Conservation (phyloP, 2,888 invertebrate genomes). For the Oeneis ivallda region DNA sequence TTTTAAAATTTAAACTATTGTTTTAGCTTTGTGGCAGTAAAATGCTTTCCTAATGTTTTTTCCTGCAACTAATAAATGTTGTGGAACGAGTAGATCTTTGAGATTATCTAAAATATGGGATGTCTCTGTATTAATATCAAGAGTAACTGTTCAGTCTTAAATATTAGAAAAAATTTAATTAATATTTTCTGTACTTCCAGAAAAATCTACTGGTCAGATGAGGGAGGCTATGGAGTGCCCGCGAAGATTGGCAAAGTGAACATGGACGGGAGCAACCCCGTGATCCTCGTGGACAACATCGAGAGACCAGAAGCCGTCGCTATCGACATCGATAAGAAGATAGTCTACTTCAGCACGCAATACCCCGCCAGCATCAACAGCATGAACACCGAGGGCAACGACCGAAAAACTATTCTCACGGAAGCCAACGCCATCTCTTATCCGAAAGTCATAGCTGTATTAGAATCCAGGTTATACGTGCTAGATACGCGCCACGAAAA, state of each 20-base stretch:
- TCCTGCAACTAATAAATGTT: too few species aligned
- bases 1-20: too few species aligned
- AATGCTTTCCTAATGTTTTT: too few species aligned
- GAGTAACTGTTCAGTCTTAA: too few species aligned
- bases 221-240: conserved; percentile 94
- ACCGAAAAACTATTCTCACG: conserved; percentile 84
- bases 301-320: conserved; percentile 92
- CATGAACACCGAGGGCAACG: conserved; percentile 87
- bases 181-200: conserved; percentile 59
- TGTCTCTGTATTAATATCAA: too few species aligned
- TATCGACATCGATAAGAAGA: conserved; percentile 90
- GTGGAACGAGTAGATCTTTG: too few species aligned
- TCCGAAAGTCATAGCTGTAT: conserved; percentile 91
- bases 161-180: not conserved
- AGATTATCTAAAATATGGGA: too few species aligned
- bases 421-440: conserved; percentile 87
- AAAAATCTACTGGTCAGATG: conserved; percentile 97
- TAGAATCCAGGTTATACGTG: conserved; percentile 91
- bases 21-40: too few species aligned
- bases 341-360: conserved; percentile 93
- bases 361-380: conserved; percentile 87
- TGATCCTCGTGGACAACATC: conserved; percentile 86
- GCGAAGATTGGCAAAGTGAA: conserved; percentile 94
- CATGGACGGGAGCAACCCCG: conserved; percentile 94
- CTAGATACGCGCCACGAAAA: conserved; percentile 95